Conservation (phyloP, 2,113 vertebrate genomes). For the Lophotis ruficrista region DNA sequence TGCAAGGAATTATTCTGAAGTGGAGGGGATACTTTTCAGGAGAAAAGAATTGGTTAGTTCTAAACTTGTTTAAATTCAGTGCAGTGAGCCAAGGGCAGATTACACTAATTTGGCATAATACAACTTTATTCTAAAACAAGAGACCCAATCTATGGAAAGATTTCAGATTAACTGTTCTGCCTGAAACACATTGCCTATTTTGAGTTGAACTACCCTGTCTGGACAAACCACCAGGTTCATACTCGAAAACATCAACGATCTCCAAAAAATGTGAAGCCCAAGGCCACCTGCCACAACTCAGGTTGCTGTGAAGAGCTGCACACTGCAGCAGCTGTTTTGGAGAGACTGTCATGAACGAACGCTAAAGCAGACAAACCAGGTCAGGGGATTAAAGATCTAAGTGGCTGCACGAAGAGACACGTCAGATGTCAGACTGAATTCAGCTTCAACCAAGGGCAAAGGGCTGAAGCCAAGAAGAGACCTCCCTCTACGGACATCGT, state of each 20-base stretch:
- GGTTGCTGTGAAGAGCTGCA: not conserved
- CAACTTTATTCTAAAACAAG: not conserved
- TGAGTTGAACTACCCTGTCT: not conserved
- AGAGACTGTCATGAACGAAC: not conserved
- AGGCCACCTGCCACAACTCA: not conserved
- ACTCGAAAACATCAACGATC: not conserved
- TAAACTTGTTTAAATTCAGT: not conserved
- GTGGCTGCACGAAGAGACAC: not conserved
- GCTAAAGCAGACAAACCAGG: not conserved
- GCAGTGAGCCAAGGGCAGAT: not conserved
- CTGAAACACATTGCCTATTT: not conserved
- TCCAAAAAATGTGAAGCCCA: not conserved
- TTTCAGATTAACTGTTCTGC: not conserved
- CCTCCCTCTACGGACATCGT: rapidly evolving
- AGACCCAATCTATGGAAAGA: not conserved
- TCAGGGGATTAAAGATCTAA: not conserved
- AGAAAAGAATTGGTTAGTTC: not conserved
- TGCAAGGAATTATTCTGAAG: not conserved
- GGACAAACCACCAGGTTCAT: not conserved
- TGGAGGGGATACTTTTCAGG: not conserved
- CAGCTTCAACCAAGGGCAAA: not conserved
- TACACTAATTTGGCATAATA: not conserved
- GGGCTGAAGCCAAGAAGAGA: not conserved
- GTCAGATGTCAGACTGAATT: not conserved
- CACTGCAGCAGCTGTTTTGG: not conserved